phyloP scores from a whole-genome alignment of 2,797 vertebrate species.

The Neoniphon sammara region DNA sequence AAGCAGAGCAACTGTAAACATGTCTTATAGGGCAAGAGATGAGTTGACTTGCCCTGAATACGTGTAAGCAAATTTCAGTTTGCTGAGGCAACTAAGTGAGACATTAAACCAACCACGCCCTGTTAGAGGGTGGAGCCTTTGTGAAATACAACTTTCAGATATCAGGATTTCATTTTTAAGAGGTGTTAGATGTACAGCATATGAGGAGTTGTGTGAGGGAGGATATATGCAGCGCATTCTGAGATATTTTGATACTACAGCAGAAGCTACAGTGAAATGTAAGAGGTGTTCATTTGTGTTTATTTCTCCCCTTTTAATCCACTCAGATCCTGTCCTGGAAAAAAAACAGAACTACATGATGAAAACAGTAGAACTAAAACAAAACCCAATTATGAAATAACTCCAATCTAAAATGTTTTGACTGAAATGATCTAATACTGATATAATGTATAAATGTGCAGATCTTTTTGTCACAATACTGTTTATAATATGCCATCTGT shows the following conservation, averaged over 20 bases:
- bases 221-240: neutral
- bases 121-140: too few species aligned
- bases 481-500: conserved; percentile 35
- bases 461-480: conserved; percentile 25
- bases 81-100: too few species aligned
- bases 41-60: too few species aligned
- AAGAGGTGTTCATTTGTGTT: neutral
- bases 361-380: neutral
- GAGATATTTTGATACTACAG: neutral
- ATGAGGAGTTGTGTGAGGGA: neutral
- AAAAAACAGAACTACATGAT: neutral
- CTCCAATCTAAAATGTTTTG: conserved; percentile 30
- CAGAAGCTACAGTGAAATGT: conserved; percentile 1
- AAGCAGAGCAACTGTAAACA: too few species aligned
- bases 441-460: neutral
- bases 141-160: neutral
- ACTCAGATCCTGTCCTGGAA: neutral
- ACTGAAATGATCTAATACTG: conserved; percentile 11
- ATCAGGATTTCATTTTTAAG: conserved; percentile 11
- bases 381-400: conserved; percentile 23
- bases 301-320: neutral
- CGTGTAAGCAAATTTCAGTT: too few species aligned
- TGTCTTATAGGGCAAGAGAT: too few species aligned
- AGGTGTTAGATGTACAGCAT: conserved; percentile 13
- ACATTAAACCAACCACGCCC: too few species aligned